Conservation (phyloP, 2,113 vertebrate genomes). For the Amphiprion percula region DNA sequence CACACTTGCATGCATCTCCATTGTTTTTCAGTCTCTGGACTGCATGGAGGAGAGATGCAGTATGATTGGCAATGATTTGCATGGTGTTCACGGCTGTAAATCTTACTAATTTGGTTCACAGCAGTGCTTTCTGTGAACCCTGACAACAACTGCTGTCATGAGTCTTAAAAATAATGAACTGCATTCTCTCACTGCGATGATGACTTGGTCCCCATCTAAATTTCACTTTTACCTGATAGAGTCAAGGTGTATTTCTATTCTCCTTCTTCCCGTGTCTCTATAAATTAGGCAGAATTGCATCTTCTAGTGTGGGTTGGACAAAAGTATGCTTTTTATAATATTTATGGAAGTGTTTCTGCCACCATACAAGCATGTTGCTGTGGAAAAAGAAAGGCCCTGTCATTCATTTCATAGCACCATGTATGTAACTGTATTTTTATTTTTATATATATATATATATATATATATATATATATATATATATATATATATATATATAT, state of each 20-base stretch:
- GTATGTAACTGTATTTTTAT: background rate
- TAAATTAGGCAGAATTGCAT: constrained; percentile 17
- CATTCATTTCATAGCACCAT: constrained; percentile 13
- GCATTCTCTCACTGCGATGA: constrained; percentile 15
- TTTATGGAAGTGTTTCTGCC: constrained; percentile 22
- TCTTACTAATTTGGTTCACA: constrained; percentile 35
- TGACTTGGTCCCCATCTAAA: constrained; percentile 15
- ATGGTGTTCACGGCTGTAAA: constrained; percentile 37
- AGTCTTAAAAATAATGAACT: constrained; percentile 42
- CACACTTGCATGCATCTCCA: constrained; percentile 65
- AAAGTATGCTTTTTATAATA: constrained; percentile 40
- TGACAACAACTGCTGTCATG: constrained; percentile 19
- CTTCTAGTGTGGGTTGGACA: constrained; percentile 9
- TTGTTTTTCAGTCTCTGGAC: constrained; percentile 33
- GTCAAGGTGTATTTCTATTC: constrained; percentile 7
- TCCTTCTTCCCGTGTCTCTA: background rate
- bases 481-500: no score
- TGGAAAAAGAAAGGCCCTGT: constrained; percentile 13
- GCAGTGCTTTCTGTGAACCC: constrained; percentile 44
- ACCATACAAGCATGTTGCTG: constrained; percentile 3
- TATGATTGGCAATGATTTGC: constrained; percentile 18
- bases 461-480: no score
- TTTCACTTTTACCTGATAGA: constrained; percentile 11
- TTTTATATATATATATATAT: no score
- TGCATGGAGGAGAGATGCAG: constrained; percentile 55